Conservation (phyloP, 2,113 vertebrate genomes). For the Tinamus guttatus region DNA sequence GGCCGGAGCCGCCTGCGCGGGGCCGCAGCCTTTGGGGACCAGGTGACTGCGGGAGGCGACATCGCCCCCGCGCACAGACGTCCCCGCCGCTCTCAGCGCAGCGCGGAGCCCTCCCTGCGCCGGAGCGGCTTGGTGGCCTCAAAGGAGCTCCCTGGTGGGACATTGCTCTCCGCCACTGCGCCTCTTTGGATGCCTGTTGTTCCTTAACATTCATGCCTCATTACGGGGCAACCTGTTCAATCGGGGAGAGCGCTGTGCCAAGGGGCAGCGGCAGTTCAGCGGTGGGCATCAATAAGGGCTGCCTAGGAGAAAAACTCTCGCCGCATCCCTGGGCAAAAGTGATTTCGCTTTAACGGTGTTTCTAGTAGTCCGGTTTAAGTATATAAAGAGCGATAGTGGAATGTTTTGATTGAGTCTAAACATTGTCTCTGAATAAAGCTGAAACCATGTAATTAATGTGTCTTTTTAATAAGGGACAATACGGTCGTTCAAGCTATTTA, state of each 20-base stretch:
- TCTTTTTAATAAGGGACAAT: slow-evolving; percentile 94
- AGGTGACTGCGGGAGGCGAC: too few species aligned
- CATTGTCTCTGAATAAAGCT: slow-evolving; percentile 94
- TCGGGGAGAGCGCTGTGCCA: slow-evolving; percentile 78
- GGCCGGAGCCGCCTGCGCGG: too few species aligned
- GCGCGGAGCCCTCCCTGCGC: slow-evolving; percentile 88
- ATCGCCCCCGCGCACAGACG: slow-evolving; percentile 73
- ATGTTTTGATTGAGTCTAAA: slow-evolving; percentile 91
- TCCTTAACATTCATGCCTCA: slow-evolving; percentile 87
- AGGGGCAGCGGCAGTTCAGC: slow-evolving; percentile 76
- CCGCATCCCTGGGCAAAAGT: slow-evolving; percentile 72
- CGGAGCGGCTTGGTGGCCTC: slow-evolving; percentile 80
- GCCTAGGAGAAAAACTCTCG: slow-evolving; percentile 66
- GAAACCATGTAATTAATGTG: slow-evolving; percentile 98
- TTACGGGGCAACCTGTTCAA: slow-evolving; percentile 91
- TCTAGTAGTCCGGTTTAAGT: slow-evolving; percentile 82
- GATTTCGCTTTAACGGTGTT: slow-evolving; percentile 80
- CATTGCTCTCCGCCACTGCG: slow-evolving; percentile 83
- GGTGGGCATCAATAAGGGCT: slow-evolving; percentile 69
- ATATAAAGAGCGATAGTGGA: slow-evolving; percentile 86
- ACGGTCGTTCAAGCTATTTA: slow-evolving; percentile 94
- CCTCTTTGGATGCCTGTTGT: slow-evolving; percentile 85
- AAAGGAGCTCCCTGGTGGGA: slow-evolving; percentile 86
- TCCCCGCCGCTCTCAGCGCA: slow-evolving; percentile 84
- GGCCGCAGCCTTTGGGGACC: too few species aligned